Percentiles rank a stretch among this genome's conserved stretches.
phyloP scores from a whole-genome alignment of 2,888 invertebrate genomes.

The Yponomeuta sedellus region DNA sequence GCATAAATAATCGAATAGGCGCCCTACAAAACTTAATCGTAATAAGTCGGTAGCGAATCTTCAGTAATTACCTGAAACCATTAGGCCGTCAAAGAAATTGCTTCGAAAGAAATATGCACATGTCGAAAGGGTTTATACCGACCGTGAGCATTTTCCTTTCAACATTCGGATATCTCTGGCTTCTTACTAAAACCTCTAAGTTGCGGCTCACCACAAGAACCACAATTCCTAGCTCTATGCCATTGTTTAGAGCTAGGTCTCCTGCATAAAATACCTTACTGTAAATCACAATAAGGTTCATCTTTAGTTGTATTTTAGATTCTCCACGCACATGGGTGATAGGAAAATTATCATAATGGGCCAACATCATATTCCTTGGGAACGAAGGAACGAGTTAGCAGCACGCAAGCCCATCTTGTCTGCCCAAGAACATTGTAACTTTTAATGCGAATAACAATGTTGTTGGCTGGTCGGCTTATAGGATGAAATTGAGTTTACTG shows the following conservation, averaged over 20 bases:
- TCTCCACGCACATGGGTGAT: not conserved
- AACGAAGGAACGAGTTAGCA: constrained; percentile 1
- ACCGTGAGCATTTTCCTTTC: not conserved
- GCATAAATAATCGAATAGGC: not conserved
- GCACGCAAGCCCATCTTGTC: not conserved
- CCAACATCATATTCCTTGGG: constrained; percentile 5
- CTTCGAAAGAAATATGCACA: not conserved
- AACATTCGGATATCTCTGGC: not conserved
- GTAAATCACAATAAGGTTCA: not conserved
- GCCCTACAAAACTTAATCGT: not conserved
- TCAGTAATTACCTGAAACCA: not conserved
- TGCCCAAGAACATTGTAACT: not conserved
- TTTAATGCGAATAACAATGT: not conserved
- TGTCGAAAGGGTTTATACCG: not conserved
- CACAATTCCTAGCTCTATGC: not conserved
- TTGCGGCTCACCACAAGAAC: not conserved
- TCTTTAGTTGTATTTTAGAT: constrained; percentile 6
- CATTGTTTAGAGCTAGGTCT: constrained; percentile 23
- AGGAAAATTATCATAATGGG: constrained; percentile 17
- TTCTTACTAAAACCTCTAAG: not conserved
- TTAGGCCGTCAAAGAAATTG: not conserved
- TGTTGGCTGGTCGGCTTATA: not conserved
- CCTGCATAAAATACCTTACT: not conserved
- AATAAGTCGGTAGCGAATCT: not conserved
- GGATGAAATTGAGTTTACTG: not conserved